Evolutionary conservation across 1,140 invertebrate species (phyloP).

Genomic region (Nasonia vitripennis): DNA sequence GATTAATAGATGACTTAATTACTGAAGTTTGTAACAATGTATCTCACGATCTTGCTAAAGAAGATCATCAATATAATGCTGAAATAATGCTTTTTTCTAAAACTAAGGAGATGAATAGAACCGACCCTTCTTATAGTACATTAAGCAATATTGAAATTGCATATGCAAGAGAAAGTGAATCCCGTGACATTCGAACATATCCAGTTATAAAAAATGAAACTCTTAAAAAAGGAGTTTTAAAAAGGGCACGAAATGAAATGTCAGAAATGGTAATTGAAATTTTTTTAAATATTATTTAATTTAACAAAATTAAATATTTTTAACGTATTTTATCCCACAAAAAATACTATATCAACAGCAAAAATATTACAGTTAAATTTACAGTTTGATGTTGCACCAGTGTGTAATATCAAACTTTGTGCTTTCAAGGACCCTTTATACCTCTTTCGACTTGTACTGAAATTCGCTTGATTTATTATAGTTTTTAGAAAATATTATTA

Average conservation of each 20-base stretch:
- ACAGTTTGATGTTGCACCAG: too few species aligned
- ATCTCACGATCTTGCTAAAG: neutral
- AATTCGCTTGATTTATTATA: too few species aligned
- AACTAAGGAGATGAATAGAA: neutral
- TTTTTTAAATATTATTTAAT: neutral
- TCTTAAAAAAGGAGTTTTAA: neutral
- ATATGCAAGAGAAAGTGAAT: neutral
- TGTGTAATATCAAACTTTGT: too few species aligned
- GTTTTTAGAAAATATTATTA: too few species aligned
- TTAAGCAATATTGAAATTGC: neutral
- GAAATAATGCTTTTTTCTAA: neutral
- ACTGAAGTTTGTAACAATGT: conserved; percentile 68
- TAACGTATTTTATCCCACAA: too few species aligned
- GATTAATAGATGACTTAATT: conserved; percentile 71
- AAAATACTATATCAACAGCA: too few species aligned
- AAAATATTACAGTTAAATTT: too few species aligned
- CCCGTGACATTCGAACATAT: neutral
- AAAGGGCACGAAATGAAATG: neutral
- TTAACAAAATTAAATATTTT: too few species aligned
- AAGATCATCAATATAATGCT: neutral
- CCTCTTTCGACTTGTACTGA: too few species aligned
- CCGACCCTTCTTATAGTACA: neutral
- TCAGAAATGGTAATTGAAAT: neutral
- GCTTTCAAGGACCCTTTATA: too few species aligned
- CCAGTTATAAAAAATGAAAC: neutral